A percentile compares a stretch with the other conserved stretches of the same genome.
Conservation (phyloP, 2,888 invertebrate genomes). For the Ectemnius continuus region DNA sequence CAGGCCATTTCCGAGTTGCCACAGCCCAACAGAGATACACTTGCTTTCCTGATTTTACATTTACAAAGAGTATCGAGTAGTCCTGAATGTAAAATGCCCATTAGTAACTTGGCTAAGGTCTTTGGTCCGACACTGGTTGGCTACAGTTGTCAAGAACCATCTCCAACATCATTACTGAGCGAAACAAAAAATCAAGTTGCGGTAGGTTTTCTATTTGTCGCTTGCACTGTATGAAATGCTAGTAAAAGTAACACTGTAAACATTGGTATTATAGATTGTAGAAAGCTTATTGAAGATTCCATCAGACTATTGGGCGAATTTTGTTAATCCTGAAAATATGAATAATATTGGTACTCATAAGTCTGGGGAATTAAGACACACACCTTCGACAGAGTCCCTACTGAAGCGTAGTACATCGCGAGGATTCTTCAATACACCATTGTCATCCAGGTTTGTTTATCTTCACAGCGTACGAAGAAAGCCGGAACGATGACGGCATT, state of each 20-base stretch:
- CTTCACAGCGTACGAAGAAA: too few species aligned
- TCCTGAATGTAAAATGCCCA: slow-evolving; percentile 94
- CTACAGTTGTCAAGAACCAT: slow-evolving; percentile 87
- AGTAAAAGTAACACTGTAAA: neutral
- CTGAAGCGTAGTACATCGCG: slow-evolving; percentile 74
- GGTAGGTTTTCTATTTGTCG: slow-evolving; percentile 77
- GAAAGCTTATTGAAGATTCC: slow-evolving; percentile 85
- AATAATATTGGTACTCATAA: slow-evolving; percentile 69
- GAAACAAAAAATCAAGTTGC: slow-evolving; percentile 88
- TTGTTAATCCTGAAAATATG: slow-evolving; percentile 80
- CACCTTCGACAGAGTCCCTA: slow-evolving; percentile 75
- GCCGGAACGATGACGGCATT: too few species aligned
- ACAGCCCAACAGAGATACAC: slow-evolving; percentile 94
- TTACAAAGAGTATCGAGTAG: slow-evolving; percentile 91
- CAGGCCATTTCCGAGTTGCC: slow-evolving; percentile 92
- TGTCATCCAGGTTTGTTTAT: slow-evolving; percentile 68
- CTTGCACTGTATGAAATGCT: slow-evolving; percentile 8
- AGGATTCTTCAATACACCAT: slow-evolving; percentile 73
- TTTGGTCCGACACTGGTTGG: slow-evolving; percentile 98
- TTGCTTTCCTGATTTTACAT: slow-evolving; percentile 95
- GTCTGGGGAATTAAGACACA: slow-evolving; percentile 71
- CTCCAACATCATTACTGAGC: slow-evolving; percentile 85
- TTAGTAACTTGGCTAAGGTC: slow-evolving; percentile 91
- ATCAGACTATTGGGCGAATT: slow-evolving; percentile 87
- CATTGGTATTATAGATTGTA: slow-evolving; percentile 80